Evolutionary conservation across 1,140 invertebrate species (phyloP), one percentile per base, ranked within the genome.

Genomic region (Phortica variegata): DNA sequence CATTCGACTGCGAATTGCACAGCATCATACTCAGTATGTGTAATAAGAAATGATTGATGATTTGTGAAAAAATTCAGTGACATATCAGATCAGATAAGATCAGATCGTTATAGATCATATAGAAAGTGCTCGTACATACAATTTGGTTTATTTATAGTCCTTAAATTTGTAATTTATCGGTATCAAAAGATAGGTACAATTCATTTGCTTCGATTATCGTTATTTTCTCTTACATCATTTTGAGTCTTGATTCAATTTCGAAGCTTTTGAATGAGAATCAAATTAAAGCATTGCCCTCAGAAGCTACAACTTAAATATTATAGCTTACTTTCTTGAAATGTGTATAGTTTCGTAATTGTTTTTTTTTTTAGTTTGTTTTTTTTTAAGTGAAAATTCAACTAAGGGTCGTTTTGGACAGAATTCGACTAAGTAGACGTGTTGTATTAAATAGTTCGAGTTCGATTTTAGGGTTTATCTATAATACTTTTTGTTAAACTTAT

Each of bases 161-260:
- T 68, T 68, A 68, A 60, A 60, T 68, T 68, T 68, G 63, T 68
- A 68, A 66, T 68, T 69, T n/a, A 68, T 69, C 63, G 57, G 63
- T 69, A 68, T 68, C 63, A 68, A 68, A 68, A 68, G 63, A 68
- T 68, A 68, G 63, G 63, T 68, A 68, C 63, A 68, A 68, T 68
- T 68, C 57, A 68, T 58, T 68, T 56, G 54, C 63, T 60, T 60
- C 63, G 60, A 68, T 63, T 68, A 60, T 69, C 63, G 54, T 49
- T 60, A 58, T 59, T 65, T 49, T 47, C 36, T 56, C 49, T 34
- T 32, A 42, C 41, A 56, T 56, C 40, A 17, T 16, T 17, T 38
- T 17, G 18, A 38, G 18, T 3, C 16, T 38, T 38, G 16, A 38
- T 38, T 38, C 23, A 26, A 26, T 26, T 6, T 26, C 23, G 23